These are phyloP conservation scores for Tinamus major DNA, from an alignment of 2,797 vertebrate species.

Conservation along the genomic window DNA sequence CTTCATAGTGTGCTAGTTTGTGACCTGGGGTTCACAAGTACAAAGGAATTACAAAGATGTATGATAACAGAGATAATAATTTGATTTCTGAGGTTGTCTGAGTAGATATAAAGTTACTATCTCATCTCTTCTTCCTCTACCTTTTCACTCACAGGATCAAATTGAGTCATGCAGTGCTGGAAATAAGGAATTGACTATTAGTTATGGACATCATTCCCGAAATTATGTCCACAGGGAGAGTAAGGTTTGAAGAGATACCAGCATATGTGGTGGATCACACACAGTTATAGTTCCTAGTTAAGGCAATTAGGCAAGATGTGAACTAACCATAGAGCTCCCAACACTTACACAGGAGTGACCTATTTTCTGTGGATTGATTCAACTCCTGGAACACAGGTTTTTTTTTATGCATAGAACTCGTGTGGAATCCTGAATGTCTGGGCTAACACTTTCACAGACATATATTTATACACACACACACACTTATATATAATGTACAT, in stretches of 20 bases:
- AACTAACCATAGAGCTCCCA: background rate
- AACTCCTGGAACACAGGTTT: background rate
- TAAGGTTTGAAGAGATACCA: slow-evolving; percentile 23
- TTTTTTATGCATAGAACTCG: background rate
- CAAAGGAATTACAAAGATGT: slow-evolving; percentile 63
- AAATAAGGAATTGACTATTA: slow-evolving; percentile 61
- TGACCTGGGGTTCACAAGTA: slow-evolving; percentile 62
- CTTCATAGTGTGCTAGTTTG: slow-evolving; percentile 41
- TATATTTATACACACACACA: too few species aligned
- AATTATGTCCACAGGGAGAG: slow-evolving; percentile 33
- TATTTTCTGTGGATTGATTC: slow-evolving; percentile 43
- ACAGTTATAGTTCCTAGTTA: slow-evolving; percentile 19
- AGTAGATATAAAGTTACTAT: slow-evolving; percentile 56
- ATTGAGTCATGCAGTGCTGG: background rate
- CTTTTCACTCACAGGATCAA: slow-evolving; percentile 50
- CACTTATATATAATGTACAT: too few species aligned
- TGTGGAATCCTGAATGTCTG: background rate
- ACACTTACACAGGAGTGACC: slow-evolving; percentile 26
- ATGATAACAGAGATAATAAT: slow-evolving; percentile 55
- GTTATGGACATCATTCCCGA: slow-evolving; percentile 23
- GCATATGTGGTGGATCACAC: slow-evolving; percentile 51
- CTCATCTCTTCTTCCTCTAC: slow-evolving; percentile 42
- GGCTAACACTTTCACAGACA: background rate
- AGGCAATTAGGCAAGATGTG: slow-evolving; percentile 40
- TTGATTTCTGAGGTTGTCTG: slow-evolving; percentile 65